Conservation (phyloP, 2,113 vertebrate species). For the Pelecanus crispus region DNA sequence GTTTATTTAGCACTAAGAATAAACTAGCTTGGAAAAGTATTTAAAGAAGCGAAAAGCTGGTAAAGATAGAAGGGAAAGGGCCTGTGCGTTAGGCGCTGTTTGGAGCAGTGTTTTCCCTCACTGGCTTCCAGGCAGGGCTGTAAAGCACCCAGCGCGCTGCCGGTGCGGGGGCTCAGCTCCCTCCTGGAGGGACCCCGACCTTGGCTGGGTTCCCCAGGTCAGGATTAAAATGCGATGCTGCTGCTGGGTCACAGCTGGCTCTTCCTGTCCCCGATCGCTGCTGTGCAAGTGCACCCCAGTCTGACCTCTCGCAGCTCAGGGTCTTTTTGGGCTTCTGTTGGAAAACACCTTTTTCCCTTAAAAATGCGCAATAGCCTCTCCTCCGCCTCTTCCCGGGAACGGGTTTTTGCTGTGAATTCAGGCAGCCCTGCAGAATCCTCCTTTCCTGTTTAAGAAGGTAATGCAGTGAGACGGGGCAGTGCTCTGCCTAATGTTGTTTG, state of each 20-base stretch:
- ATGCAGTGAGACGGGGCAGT: neutral
- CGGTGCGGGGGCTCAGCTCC: neutral
- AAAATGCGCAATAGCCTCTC: rapidly evolving
- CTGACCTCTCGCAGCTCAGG: rapidly evolving
- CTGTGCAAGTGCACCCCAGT: neutral
- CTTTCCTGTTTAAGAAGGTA: neutral
- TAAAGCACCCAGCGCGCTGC: neutral
- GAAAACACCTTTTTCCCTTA: neutral
- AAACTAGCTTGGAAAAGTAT: neutral
- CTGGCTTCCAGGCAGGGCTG: neutral
- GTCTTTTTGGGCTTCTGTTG: neutral
- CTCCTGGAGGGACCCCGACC: rapidly evolving
- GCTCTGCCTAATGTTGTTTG: neutral
- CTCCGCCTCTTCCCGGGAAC: rapidly evolving
- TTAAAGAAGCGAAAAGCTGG: neutral
- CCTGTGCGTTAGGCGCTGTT: neutral
- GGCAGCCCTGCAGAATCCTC: neutral
- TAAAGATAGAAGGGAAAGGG: neutral
- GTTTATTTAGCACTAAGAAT: neutral
- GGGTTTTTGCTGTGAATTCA: neutral
- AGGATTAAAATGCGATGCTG: neutral
- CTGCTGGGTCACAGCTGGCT: neutral
- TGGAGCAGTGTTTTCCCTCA: neutral
- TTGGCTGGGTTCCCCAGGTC: neutral
- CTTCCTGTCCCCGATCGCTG: rapidly evolving